phyloP scores from a whole-genome alignment of 2,888 invertebrate genomes.

The Hypolimnas misippus region DNA sequence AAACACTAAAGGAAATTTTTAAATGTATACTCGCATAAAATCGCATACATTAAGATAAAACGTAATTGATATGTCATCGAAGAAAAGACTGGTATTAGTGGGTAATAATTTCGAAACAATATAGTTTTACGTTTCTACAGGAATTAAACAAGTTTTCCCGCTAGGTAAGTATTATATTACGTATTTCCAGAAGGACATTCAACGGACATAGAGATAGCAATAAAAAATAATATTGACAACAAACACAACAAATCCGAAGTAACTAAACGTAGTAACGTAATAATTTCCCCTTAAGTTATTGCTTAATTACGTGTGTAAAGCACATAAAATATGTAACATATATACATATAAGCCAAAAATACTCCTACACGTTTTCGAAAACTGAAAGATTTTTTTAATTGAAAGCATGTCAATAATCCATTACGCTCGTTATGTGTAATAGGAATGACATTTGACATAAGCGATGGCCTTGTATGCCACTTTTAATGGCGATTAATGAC shows the following conservation, averaged over 20 bases:
- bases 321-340: slow-evolving; percentile 54
- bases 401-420: slow-evolving; percentile 50
- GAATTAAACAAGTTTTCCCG: slow-evolving; percentile 31
- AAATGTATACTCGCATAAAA: slow-evolving; percentile 23
- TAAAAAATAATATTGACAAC: slow-evolving; percentile 39
- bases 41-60: slow-evolving; percentile 24
- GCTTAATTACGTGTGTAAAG: slow-evolving; percentile 61
- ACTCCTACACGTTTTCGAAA: slow-evolving; percentile 41
- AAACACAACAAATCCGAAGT: slow-evolving; percentile 36
- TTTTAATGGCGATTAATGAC: slow-evolving; percentile 39
- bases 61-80: slow-evolving; percentile 37
- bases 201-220: slow-evolving; percentile 30
- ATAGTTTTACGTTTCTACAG: slow-evolving; percentile 24
- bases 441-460: slow-evolving; percentile 50
- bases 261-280: slow-evolving; percentile 51
- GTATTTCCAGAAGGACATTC: slow-evolving; percentile 27
- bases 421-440: slow-evolving; percentile 47
- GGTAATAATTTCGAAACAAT: slow-evolving; percentile 36
- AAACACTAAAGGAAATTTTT: neutral
- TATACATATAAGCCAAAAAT: slow-evolving; percentile 39
- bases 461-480: slow-evolving; percentile 42
- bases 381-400: slow-evolving; percentile 51
- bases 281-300: slow-evolving; percentile 63
- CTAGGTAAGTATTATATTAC: slow-evolving; percentile 34
- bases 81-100: slow-evolving; percentile 20